Evolutionary conservation across 1,140 invertebrate genomes (phyloP).

Genomic region (Pseudomyrmex concolor): DNA sequence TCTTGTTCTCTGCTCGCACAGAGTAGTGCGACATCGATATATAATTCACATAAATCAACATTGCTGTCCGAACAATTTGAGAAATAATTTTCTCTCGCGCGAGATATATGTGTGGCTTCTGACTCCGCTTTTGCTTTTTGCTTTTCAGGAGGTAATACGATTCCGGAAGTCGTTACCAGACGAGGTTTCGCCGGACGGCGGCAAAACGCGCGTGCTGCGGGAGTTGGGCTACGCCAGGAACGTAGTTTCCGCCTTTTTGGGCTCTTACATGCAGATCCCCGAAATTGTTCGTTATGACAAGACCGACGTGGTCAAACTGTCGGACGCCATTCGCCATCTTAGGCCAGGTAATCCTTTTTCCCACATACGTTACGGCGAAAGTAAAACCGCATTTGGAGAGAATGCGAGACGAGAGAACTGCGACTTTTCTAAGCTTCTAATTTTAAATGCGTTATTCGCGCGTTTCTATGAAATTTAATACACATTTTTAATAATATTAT

Average conservation of each 20-base stretch:
- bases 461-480: too few species aligned
- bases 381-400: too few species aligned
- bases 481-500: too few species aligned
- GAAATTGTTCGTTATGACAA: constrained; percentile 76
- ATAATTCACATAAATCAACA: too few species aligned
- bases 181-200: constrained; percentile 69
- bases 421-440: too few species aligned
- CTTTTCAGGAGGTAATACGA: constrained; percentile 79
- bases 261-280: constrained; percentile 74
- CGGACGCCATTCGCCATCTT: constrained; percentile 66
- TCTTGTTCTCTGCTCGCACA: neutral
- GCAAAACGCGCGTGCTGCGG: constrained; percentile 75
- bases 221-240: constrained; percentile 82
- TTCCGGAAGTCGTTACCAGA: constrained; percentile 80
- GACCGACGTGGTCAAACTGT: constrained; percentile 70
- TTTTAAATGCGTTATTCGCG: too few species aligned
- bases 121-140: neutral
- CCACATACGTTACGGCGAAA: too few species aligned
- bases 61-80: too few species aligned
- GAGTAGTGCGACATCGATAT: too few species aligned
- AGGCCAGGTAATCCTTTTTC: constrained; percentile 75
- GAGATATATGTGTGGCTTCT: too few species aligned
- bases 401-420: too few species aligned
- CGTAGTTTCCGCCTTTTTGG: constrained; percentile 82
- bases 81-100: too few species aligned